phyloP scores from a whole-genome alignment of 1,140 invertebrate species.

The Eulimnadia texana region DNA sequence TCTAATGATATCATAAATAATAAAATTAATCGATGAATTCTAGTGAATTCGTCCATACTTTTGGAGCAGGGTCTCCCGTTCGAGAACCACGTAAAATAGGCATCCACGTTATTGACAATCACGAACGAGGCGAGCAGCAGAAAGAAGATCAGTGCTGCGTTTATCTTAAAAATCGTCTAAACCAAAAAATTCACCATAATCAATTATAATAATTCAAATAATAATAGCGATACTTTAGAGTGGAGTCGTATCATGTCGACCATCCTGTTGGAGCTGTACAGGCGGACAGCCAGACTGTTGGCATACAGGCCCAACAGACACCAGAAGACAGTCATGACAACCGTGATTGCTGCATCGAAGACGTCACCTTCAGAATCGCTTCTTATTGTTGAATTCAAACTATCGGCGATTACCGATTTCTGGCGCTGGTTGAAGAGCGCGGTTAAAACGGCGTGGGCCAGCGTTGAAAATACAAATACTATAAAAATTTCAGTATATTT shows the following conservation, averaged over 20 bases:
- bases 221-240: slow-evolving; percentile 1
- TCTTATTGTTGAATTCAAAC: neutral
- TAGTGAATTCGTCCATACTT: neutral
- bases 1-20: too few species aligned
- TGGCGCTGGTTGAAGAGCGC: neutral
- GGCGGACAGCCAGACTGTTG: slow-evolving; percentile 8
- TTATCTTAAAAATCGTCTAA: slow-evolving; percentile 14
- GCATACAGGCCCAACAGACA: slow-evolving; percentile 13
- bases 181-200: neutral
- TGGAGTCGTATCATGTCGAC: slow-evolving; percentile 14
- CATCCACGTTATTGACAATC: slow-evolving; percentile 3
- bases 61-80: neutral
- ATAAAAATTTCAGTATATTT: neutral
- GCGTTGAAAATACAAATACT: neutral
- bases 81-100: slow-evolving; percentile 8
- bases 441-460: neutral
- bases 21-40: neutral
- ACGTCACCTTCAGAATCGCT: slow-evolving; percentile 1
- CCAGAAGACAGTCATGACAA: slow-evolving; percentile 9
- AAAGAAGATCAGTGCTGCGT: slow-evolving; percentile 14
- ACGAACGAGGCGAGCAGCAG: slow-evolving; percentile 13
- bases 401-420: neutral
- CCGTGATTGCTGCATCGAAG: neutral
- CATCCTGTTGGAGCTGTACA: slow-evolving; percentile 11
- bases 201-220: neutral